Evolutionary conservation across 2,113 vertebrate species (phyloP).

Genomic region (Caloenas nicobarica): DNA sequence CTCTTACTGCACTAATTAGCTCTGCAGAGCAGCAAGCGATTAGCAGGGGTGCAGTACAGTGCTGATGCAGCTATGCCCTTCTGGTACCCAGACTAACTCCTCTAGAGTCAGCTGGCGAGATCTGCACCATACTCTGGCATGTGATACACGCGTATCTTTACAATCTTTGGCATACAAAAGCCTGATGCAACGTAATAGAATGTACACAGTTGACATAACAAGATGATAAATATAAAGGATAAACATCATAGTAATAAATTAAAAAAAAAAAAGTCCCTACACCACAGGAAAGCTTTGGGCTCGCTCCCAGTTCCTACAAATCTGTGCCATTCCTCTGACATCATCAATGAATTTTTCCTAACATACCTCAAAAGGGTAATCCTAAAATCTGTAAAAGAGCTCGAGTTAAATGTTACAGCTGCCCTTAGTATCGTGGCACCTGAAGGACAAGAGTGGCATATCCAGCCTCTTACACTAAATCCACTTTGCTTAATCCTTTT

Average conservation of each 20-base stretch:
- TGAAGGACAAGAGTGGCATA: not conserved
- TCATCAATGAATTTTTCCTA: not conserved
- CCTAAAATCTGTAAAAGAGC: not conserved
- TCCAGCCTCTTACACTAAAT: not conserved
- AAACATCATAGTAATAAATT: not conserved
- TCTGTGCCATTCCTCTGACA: not conserved
- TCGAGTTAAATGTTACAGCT: not conserved
- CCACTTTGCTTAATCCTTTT: not conserved
- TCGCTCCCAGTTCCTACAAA: not conserved
- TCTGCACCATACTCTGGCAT: rapidly evolving
- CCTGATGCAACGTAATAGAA: not conserved
- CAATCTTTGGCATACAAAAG: not conserved
- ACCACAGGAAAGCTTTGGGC: not conserved
- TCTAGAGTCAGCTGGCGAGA: not conserved
- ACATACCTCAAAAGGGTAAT: not conserved
- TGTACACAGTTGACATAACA: not conserved
- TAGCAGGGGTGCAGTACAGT: not conserved
- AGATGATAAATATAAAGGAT: not conserved
- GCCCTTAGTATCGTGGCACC: not conserved
- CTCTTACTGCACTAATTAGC: not conserved
- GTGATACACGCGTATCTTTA: rapidly evolving
- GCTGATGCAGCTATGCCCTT: not conserved
- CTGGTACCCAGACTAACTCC: not conserved
- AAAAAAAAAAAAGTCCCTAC: rapidly evolving
- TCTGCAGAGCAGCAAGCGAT: not conserved